Evolutionary conservation across 1,140 invertebrate species (phyloP), one percentile per base, ranked within the genome.

Genomic region (Aphis craccivora): DNA sequence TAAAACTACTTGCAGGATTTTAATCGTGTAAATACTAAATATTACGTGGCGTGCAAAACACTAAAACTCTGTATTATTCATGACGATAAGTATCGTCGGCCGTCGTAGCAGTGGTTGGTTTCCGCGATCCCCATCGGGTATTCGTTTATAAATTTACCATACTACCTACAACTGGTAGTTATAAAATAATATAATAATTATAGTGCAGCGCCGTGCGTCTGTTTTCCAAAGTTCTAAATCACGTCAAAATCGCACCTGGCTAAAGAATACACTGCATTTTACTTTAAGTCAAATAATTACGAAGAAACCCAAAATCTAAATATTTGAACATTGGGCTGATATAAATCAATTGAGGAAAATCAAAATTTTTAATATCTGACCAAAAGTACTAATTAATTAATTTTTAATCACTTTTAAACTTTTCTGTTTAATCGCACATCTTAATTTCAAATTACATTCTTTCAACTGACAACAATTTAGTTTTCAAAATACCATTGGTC

Each of bases 11-110:
- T 76, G 18, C 14, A 14, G 60, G 60, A n/a, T 76, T 76, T n/a
- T 18, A 76, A 76, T n/a, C 30, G 60, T 76, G 60, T 76, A 76
- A 76, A 76, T 76, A 76, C 7, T 76, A 76, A 76, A 76, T 76
- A 76, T n/a, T 76, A n/a, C 4, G 14, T 76, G 30, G 30, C 60
- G 60, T n/a, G 60, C 60, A 76, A 76, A 76, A 76, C n/a, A 76
- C 60, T 76, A 76, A 76, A 76, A 76, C 30, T 67, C 60, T 76
- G 30, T 76, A 76, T 76, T 76, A 76, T 76, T 76, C 60, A 76
- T 76, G 30, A 76, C 60, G 60, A 76, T 76, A 76, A 76, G 60
- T 30, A 76, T 76, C 60, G 60, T 67, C 60, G 60, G 30, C 60
- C 1, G n/a, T 4, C 14, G n/a, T 14, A 60, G 55, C 30, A 60